Base-by-base conservation (phyloP, 2,888 invertebrate genomes). In the Cecidostiba fungosa region DNA sequence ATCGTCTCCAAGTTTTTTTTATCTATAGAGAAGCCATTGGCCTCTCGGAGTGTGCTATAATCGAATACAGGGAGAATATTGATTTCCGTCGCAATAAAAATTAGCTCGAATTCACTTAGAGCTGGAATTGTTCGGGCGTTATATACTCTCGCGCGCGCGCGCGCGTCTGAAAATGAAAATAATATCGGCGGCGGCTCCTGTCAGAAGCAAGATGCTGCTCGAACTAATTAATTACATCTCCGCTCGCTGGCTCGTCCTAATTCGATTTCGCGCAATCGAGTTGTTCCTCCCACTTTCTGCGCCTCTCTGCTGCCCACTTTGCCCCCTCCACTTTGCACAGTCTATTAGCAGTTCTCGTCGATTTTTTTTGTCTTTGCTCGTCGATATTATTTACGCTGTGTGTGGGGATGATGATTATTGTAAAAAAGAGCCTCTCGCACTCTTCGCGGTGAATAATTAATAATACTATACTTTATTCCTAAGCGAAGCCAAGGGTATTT, bases 161-260 rank as follows among this genome's bases (percentile, higher is more conserved):
- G 3, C 70, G 29, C 19, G 59, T 59, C 85, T 85, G 80, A 84
- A 84, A 87, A 84, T 86, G 86, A 87, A 87, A 87, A 87, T 87
- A 87, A 86, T 86, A 87, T 85, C 77, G 26, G 69, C 36, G n/a
- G n/a, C 88, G 87, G 84, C 89, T 74, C 82, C 87, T 89, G 91
- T 91, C 92, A 89, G 89, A 86, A 89, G 89, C 92, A 91, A 91
- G 90, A 91, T 89, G 91, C 89, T 89, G 90, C 86, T 89, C 88
- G 91, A 91, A 91, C 91, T 91, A 92, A 93, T 93, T 92, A 92
- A 93, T 93, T 91, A 91, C 91, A 91, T 92, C 90, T 89, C 88
- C 88, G 88, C 86, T 89, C 85, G 87, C 80, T 74, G 43, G 89
- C 89, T 86, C 87, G 87, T 89, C 88, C 89, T 91, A 92, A 92